These are phyloP conservation scores for Onychostoma macrolepis DNA, from an alignment of 2,113 vertebrate genomes.

Conservation along the genomic window DNA sequence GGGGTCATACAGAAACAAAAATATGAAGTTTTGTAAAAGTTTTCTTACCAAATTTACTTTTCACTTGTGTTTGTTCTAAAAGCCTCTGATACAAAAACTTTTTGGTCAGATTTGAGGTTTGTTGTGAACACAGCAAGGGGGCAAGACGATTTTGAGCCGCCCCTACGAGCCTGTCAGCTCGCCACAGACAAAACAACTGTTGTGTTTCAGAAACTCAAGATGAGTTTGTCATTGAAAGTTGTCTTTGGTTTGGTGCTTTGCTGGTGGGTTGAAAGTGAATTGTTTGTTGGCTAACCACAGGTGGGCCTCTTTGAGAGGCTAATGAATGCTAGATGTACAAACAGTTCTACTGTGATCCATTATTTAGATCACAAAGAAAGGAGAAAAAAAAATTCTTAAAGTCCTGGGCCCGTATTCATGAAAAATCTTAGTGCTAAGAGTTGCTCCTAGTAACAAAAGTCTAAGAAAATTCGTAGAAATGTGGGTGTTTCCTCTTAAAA, in stretches of 20 bases:
- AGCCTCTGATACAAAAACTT: neutral
- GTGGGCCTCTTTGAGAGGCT: neutral
- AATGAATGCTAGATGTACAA: neutral
- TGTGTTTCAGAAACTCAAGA: slow-evolving; percentile 17
- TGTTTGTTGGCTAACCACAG: neutral
- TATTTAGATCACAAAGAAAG: slow-evolving; percentile 3
- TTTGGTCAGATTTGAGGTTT: slow-evolving; percentile 16
- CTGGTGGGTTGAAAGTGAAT: neutral
- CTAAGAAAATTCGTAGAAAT: no score
- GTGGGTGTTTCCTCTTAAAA: no score
- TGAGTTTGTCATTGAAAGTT: neutral
- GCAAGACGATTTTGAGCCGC: neutral
- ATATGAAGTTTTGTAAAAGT: neutral
- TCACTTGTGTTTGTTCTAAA: neutral
- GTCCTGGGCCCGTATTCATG: no score
- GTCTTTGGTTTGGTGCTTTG: neutral
- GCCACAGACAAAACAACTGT: slow-evolving; percentile 8
- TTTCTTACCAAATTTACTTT: neutral
- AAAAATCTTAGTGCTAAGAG: no score
- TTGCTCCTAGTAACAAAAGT: no score
- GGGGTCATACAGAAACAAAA: neutral
- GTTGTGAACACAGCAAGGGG: neutral
- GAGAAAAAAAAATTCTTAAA: neutral
- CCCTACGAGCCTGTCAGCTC: neutral
- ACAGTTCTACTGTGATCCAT: neutral